These are phyloP conservation scores for Drosophila testacea DNA, from an alignment of 2,888 invertebrate species.

Conservation along the genomic window DNA sequence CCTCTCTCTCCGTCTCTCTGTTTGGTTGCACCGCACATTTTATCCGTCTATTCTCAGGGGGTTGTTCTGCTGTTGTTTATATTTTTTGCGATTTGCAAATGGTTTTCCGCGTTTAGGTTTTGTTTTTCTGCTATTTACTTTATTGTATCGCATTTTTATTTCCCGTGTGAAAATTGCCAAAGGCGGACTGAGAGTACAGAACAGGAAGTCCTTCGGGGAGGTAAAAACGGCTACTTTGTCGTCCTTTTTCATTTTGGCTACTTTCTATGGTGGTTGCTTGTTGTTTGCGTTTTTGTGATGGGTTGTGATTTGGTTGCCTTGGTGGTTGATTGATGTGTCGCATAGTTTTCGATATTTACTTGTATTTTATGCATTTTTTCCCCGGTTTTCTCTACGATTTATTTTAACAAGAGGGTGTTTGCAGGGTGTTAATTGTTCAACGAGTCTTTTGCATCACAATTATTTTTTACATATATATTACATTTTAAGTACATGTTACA, in stretches of 20 bases:
- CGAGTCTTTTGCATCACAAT: neutral
- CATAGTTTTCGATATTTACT: conserved; percentile 39
- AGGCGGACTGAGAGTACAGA: conserved; percentile 31
- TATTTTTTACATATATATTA: no score
- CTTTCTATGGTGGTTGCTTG: conserved; percentile 47
- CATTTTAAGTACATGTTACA: neutral
- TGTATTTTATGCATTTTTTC: conserved; percentile 9
- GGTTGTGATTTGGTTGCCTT: conserved; percentile 73
- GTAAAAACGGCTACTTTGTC: conserved; percentile 50
- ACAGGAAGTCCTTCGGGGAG: conserved; percentile 62
- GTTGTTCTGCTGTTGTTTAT: conserved; percentile 49
- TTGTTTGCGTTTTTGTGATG: conserved; percentile 49
- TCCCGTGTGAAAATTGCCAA: conserved; percentile 78
- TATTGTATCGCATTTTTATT: conserved; percentile 79
- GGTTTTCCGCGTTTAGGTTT: conserved; percentile 80
- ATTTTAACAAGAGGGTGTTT: neutral
- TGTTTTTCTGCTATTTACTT: conserved; percentile 71
- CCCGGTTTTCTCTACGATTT: neutral
- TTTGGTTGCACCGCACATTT: conserved; percentile 19
- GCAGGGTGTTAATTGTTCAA: neutral
- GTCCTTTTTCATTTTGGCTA: conserved; percentile 32
- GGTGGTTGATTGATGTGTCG: conserved; percentile 79
- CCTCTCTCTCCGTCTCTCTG: conserved; percentile 5
- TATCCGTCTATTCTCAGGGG: conserved; percentile 43
- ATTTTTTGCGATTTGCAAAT: conserved; percentile 74